These are phyloP conservation scores for Onychorhynchus coronatus DNA, from an alignment of 2,113 vertebrate genomes.

Conservation along the genomic window DNA sequence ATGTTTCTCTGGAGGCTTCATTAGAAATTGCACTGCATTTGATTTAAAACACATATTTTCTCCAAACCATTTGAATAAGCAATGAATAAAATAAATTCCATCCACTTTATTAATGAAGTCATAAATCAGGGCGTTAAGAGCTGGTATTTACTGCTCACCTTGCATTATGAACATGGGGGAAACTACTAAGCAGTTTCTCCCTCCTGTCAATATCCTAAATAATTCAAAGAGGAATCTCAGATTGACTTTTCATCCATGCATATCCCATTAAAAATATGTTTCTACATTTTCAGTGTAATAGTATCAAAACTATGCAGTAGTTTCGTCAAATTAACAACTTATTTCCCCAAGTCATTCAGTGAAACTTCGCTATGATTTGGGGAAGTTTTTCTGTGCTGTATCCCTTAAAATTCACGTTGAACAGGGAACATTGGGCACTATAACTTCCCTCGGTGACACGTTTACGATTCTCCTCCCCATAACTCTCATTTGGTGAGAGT, in stretches of 20 bases:
- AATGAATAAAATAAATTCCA: slow-evolving; percentile 36
- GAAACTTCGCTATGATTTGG: neutral
- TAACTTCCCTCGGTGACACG: neutral
- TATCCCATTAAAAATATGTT: neutral
- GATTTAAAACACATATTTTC: slow-evolving; percentile 21
- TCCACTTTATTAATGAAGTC: slow-evolving; percentile 45
- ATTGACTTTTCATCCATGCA: neutral
- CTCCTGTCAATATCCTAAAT: slow-evolving; percentile 58
- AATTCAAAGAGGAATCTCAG: slow-evolving; percentile 50
- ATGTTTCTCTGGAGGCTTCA: neutral
- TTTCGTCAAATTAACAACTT: neutral
- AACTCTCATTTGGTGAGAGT: neutral
- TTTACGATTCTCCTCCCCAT: neutral
- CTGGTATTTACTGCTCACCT: slow-evolving; percentile 57
- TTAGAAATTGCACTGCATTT: slow-evolving; percentile 10
- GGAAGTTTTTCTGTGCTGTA: neutral
- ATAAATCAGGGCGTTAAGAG: slow-evolving; percentile 38
- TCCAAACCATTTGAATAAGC: slow-evolving; percentile 54
- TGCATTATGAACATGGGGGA: slow-evolving; percentile 12
- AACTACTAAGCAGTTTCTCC: slow-evolving; percentile 51
- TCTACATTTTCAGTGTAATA: neutral
- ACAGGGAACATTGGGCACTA: fast-evolving
- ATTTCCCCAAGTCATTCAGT: neutral
- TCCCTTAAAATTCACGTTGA: neutral
- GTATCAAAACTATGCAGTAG: neutral